Evolutionary conservation across 2,113 vertebrate species (phyloP), one percentile per base, ranked within the genome.

Genomic region (Strix uralensis): DNA sequence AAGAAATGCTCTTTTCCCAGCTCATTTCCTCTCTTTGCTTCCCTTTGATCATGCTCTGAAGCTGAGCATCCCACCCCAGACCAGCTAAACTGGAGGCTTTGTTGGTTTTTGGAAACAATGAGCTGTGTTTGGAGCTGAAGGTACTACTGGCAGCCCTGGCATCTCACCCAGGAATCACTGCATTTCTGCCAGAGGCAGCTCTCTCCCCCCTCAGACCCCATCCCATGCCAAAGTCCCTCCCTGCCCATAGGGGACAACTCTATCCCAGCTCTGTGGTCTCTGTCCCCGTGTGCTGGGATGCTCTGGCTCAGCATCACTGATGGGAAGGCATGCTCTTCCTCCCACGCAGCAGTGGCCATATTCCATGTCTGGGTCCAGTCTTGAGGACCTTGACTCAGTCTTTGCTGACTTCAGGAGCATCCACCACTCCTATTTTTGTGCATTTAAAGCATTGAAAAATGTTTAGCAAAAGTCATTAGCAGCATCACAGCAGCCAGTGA

Each of bases 51-150:
- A 7, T 0, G 0, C 10, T 22, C 66, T 52, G 66, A 42, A 88
- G 69, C 40, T 0, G 2, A 44, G n/a, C 51, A 58, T 46, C 49
- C 55, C 1, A 2, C 49, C 26, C 18, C 2, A 3, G 8, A 10
- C 30, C 44, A 57, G 38, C 44, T 47, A n/a, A 61, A 42, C 23
- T 1, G 0, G 30, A 47, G 11, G 25, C 61, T 69, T 44, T 58
- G 49, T 65, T 42, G 47, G 30, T 29, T 72, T 69, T 47, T 1
- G 2, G 55, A 63, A 79, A 58, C 42, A 77, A 66, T 9, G 16
- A 77, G 10, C 30, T 59, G 8, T 1, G 11, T 21, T 89, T 1
- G 8, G n/a, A 71, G 52, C 29, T 4, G 8, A 46, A 63, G 55
- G 11, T 49, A 10, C 42, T 79, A 20, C 49, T 75, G 71, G 26